Percentiles rank a stretch among this genome's conserved stretches.
phyloP scores from a whole-genome alignment of 1,140 invertebrate genomes.

The Centruroides sculpturatus region DNA sequence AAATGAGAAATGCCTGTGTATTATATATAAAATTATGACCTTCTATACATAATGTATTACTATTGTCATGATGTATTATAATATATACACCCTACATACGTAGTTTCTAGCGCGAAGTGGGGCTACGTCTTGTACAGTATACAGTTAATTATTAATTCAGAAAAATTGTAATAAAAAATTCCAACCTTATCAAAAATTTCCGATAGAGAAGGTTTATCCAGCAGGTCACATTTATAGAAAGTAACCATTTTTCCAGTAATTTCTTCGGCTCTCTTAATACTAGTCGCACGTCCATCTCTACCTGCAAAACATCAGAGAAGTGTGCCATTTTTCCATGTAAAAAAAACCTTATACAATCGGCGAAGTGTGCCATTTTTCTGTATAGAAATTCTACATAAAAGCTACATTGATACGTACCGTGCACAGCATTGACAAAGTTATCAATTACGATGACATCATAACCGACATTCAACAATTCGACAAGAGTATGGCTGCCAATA shows the following conservation, averaged over 20 bases:
- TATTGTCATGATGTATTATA: background rate
- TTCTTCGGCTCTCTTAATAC: constrained; percentile 53
- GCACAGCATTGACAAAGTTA: constrained; percentile 63
- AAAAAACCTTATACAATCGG: too few species aligned
- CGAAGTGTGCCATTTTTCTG: too few species aligned
- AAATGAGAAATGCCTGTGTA: background rate
- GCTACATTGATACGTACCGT: constrained; percentile 29
- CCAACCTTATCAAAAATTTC: constrained; percentile 56
- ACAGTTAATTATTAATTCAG: background rate
- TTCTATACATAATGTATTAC: background rate
- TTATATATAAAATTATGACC: background rate
- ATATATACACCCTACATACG: background rate
- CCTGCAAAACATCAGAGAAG: background rate
- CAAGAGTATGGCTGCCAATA: constrained; percentile 79
- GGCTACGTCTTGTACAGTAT: background rate
- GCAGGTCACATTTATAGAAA: constrained; percentile 62
- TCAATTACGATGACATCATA: constrained; percentile 69
- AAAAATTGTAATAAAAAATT: background rate
- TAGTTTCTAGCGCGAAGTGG: background rate
- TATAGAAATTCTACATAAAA: too few species aligned
- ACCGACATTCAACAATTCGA: constrained; percentile 62
- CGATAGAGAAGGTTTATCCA: constrained; percentile 47
- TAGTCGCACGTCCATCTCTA: constrained; percentile 10
- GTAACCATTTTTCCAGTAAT: constrained; percentile 60
- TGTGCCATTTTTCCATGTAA: too few species aligned